Evolutionary conservation across 2,888 invertebrate genomes (phyloP).

Genomic region (Onthophagus sagittarius): DNA sequence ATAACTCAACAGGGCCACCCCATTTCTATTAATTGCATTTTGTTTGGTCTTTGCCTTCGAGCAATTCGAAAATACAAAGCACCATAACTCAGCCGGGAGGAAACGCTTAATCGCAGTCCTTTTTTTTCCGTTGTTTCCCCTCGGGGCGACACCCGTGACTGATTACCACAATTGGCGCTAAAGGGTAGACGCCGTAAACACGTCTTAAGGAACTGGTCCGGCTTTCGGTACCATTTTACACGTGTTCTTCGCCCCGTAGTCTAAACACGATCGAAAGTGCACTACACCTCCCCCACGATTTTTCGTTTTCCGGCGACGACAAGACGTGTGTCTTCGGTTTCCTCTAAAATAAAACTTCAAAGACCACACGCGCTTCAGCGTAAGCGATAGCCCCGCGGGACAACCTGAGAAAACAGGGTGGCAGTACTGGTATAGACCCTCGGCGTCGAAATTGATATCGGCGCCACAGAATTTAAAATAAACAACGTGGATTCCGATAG

Average conservation of each 20-base stretch:
- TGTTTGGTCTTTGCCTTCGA: neutral
- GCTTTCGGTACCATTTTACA: slow-evolving; percentile 7
- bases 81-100: slow-evolving; percentile 1
- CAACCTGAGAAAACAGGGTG: slow-evolving; percentile 6
- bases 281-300: neutral
- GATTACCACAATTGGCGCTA: slow-evolving; percentile 10
- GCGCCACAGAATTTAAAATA: neutral
- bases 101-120: slow-evolving; percentile 5
- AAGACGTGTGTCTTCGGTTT: slow-evolving; percentile 24
- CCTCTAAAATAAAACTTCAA: slow-evolving; percentile 28
- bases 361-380: slow-evolving; percentile 29
- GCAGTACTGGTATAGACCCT: neutral
- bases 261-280: slow-evolving; percentile 5
- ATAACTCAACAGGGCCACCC: neutral
- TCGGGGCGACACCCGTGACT: slow-evolving; percentile 7
- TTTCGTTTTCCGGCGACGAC: neutral
- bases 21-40: neutral
- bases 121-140: slow-evolving; percentile 1
- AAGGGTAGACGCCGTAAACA: slow-evolving; percentile 7
- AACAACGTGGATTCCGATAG: neutral
- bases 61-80: neutral
- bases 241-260: slow-evolving; percentile 7
- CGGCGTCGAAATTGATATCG: neutral
- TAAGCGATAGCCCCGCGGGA: slow-evolving; percentile 21
- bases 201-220: slow-evolving; percentile 8